A percentile compares a stretch with the other conserved stretches of the same genome.
These are phyloP conservation scores for Grus americana DNA, from an alignment of 2,113 vertebrate species.

Conservation along the genomic window DNA sequence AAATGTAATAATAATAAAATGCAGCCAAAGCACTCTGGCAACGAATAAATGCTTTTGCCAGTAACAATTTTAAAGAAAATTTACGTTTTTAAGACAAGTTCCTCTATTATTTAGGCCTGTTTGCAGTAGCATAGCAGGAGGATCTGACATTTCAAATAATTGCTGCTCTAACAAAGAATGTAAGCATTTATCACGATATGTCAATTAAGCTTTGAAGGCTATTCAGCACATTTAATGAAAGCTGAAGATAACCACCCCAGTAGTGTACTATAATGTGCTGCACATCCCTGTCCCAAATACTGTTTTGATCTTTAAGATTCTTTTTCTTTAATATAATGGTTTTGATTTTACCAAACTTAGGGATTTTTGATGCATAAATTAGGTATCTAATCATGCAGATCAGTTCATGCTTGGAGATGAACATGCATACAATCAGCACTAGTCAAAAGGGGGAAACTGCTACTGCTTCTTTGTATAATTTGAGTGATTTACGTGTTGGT, in stretches of 20 bases:
- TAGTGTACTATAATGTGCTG: background rate
- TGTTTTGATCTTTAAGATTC: background rate
- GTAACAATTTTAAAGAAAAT: background rate
- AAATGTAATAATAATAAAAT: background rate
- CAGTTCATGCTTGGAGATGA: background rate
- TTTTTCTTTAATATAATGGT: background rate
- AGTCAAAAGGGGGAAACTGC: background rate
- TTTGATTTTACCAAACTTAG: background rate
- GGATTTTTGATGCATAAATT: background rate
- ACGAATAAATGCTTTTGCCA: background rate
- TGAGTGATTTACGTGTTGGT: background rate
- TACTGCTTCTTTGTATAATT: background rate
- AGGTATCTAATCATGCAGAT: background rate
- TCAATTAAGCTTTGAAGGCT: constrained; percentile 22
- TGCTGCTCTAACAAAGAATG: constrained; percentile 19
- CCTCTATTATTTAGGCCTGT: background rate
- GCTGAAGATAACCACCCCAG: constrained; percentile 1
- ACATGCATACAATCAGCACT: background rate
- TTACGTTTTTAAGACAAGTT: constrained; percentile 4
- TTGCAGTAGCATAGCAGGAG: background rate
- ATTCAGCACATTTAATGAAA: background rate
- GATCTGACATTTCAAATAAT: constrained; percentile 48
- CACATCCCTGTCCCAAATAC: background rate
- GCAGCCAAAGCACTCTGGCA: background rate
- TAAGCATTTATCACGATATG: background rate